Base-by-base conservation (phyloP, 2,113 vertebrate genomes). In the Tor tambroides region DNA sequence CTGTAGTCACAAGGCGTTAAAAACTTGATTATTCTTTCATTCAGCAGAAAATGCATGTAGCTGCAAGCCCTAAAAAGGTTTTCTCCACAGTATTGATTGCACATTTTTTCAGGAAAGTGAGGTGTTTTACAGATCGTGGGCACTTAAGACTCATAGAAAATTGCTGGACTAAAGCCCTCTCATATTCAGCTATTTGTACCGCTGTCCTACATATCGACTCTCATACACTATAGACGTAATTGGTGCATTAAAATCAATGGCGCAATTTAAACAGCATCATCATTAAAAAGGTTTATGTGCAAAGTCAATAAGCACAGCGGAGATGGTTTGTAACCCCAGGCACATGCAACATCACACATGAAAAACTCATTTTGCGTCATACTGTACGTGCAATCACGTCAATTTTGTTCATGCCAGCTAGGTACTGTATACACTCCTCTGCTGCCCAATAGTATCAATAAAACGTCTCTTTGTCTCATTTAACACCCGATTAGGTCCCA, bases 401-500 rank as follows among this genome's bases (percentile, higher is more conserved):
- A 35, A n/a, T 26, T 78, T 54, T 28, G 14, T 76, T 76, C 67
- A 38, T n/a, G 30, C 32, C 43, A 59, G 51, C 69, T 1, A 63
- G 61, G 56, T 61, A 74, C 75, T 30, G 23, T 23, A 8, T 86
- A 80, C 81, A 81, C 82, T 72, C 84, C 81, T 79, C 85, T 84
- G 63, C 79, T 76, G 51, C 84, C 89, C 87, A 77, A 76, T 82
- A 74, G 80, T 43, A 63, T 90, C 87, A 90, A 87, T 89, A 89
- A 88, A 85, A 85, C 83, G 30, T 87, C 90, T 91, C 90, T 89
- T 87, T 88, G 88, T 80, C 88, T 92, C 92, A 92, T 92, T 93
- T 93, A 92, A 90, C 90, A 90, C 86, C 91, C 88, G 89, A 93
- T 93, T 93, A 92, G 88, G 54, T 91, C 85, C 89, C 93, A 93